Evolutionary conservation across 2,797 vertebrate genomes (phyloP).

Genomic region (Amblyopsis hoosieri): DNA sequence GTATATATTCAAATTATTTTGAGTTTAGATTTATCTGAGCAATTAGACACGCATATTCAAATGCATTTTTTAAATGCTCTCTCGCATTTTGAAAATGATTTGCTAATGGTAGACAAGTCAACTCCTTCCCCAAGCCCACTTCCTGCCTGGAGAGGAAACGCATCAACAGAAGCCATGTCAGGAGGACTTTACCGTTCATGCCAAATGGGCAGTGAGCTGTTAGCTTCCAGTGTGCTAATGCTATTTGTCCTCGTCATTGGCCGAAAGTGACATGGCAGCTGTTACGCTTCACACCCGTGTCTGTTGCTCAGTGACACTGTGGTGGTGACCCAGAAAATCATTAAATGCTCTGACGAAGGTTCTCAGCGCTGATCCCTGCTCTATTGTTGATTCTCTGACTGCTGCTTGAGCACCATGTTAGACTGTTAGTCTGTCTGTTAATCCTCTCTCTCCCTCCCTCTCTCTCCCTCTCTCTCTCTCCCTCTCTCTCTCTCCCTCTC

Average conservation of each 20-base stretch:
- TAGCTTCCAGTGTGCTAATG: conserved; percentile 21
- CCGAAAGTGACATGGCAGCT: conserved; percentile 25
- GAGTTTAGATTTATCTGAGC: no score
- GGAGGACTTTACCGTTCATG: conserved; percentile 6
- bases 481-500: background rate
- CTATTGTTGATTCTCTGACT: conserved; percentile 27
- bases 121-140: no score
- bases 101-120: no score
- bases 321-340: conserved; percentile 66
- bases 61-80: no score
- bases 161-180: no score
- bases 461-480: conserved; percentile 16
- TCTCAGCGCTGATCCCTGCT: conserved; percentile 11
- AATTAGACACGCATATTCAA: no score
- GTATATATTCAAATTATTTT: no score
- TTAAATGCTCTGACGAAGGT: conserved; percentile 54
- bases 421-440: conserved; percentile 27
- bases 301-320: conserved; percentile 55
- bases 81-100: no score
- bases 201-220: conserved; percentile 42
- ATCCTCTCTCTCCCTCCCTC: conserved; percentile 35
- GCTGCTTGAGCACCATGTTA: conserved; percentile 24
- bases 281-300: conserved; percentile 40
- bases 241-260: conserved; percentile 44
- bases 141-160: no score